A percentile compares a stretch with the other conserved stretches of the same genome.
Conservation (phyloP, 2,888 invertebrate species). For the Marronus borbonicus region DNA sequence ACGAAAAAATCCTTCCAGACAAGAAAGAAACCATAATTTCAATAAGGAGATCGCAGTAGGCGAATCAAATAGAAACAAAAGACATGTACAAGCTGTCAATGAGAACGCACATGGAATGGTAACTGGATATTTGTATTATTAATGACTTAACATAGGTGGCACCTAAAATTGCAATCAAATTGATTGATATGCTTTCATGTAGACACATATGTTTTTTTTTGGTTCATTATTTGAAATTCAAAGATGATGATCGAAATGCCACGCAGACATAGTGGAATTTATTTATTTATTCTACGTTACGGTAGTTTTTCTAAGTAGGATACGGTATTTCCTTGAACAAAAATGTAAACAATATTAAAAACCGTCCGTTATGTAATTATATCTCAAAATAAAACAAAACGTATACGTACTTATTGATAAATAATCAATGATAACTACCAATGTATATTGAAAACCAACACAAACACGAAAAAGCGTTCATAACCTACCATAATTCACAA, state of each 20-base stretch:
- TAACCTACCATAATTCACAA: not conserved
- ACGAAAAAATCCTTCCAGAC: conserved; percentile 62
- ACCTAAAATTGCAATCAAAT: conserved; percentile 6
- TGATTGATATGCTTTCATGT: not conserved
- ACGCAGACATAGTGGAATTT: conserved; percentile 16
- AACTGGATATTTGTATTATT: conserved; percentile 19
- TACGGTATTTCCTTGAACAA: conserved; percentile 26
- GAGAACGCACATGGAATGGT: not conserved
- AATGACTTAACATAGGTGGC: not conserved
- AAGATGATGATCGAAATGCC: conserved; percentile 15
- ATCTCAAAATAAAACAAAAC: not conserved
- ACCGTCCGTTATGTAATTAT: not conserved
- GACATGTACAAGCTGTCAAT: not conserved
- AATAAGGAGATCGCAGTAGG: not conserved
- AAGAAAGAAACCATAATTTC: conserved; percentile 43
- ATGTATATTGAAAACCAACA: not conserved
- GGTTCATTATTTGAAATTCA: conserved; percentile 18
- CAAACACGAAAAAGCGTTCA: not conserved
- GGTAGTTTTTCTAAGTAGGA: conserved; percentile 31
- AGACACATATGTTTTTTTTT: too few species aligned
- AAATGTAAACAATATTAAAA: conserved; percentile 31
- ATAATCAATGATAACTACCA: not conserved
- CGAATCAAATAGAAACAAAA: conserved; percentile 28
- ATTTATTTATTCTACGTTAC: conserved; percentile 36
- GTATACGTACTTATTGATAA: not conserved